These are phyloP conservation scores for Andrena trimmerana DNA, from an alignment of 2,888 invertebrate genomes.

Conservation along the genomic window DNA sequence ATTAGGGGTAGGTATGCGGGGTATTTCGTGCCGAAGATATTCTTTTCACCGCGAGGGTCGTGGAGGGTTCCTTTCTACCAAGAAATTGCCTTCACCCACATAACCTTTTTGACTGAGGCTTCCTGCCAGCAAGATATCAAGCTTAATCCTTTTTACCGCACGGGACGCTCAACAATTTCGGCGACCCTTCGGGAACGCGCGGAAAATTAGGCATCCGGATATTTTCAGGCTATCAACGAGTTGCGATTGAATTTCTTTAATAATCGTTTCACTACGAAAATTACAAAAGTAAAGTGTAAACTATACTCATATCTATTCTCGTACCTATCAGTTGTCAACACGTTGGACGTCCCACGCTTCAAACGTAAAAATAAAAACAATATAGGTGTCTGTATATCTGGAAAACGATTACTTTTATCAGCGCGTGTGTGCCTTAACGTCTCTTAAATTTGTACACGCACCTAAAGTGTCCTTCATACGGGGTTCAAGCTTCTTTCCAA, in stretches of 20 bases:
- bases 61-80: constrained; percentile 37
- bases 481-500: background rate
- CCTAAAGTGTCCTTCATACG: background rate
- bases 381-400: background rate
- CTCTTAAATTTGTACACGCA: background rate
- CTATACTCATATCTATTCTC: too few relatives aligned
- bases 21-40: constrained; percentile 34
- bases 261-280: too few relatives aligned
- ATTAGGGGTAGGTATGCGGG: constrained; percentile 73
- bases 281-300: too few relatives aligned
- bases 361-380: background rate
- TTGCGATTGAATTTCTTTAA: too few relatives aligned
- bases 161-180: background rate
- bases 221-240: too few relatives aligned
- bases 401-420: background rate
- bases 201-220: too few relatives aligned
- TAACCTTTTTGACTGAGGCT: constrained; percentile 16
- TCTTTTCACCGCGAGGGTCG: constrained; percentile 40
- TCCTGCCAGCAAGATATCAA: constrained; percentile 24
- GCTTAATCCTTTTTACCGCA: constrained; percentile 31
- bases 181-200: too few relatives aligned
- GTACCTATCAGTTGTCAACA: background rate
- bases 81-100: constrained; percentile 37
- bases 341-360: background rate
- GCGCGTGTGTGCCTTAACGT: background rate